Evolutionary conservation across 2,113 vertebrate species (phyloP), one percentile per base, ranked within the genome.

Genomic region (Merops nubicus): DNA sequence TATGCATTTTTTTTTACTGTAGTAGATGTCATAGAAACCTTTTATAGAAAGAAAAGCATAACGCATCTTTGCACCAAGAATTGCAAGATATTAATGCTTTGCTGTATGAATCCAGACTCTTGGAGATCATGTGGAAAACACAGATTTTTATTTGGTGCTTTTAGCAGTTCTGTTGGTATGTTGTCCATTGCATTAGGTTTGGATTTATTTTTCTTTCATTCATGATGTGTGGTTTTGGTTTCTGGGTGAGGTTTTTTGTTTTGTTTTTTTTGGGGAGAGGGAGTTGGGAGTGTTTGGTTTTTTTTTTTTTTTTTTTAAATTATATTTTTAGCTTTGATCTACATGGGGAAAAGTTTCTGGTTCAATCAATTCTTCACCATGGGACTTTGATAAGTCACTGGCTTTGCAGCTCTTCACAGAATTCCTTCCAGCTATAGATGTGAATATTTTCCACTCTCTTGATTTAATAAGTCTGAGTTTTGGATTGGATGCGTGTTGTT

Each of bases 321-420:
- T 33, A 48, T 73, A 29, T n/a, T 94, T 89, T 93, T 69, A 81
- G 8, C 76, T 96, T 95, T 97, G 48, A 68, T 82, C 43, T 88
- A 77, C 95, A 54, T 17, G 43, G 31, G 51, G 9, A 77, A 21
- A 85, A 60, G 42, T 87, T 95, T 94, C 85, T 93, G 23, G 9
- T 85, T 76, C 28, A 45, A 23, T 77, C 59, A 80, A 0, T 80
- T 86, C 56, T 94, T 83, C 68, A 67, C 40, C 31, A 11, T 38
- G 56, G 42, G 36, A 25, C 48, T 95, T 74, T 77, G 75, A 77
- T 17, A 77, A 77, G 28, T 51, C 85, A 40, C 3, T 93, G 62
- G 62, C 73, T 28, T 8, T 68, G 56, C 50, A 92, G 33, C 67
- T 43, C 60, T 40, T 54, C 73, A 42, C 33, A 33, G 8, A 48